Percentiles rank a stretch among this genome's conserved stretches.
phyloP scores from a whole-genome alignment of 2,113 vertebrate genomes.

The Ursus arctos region DNA sequence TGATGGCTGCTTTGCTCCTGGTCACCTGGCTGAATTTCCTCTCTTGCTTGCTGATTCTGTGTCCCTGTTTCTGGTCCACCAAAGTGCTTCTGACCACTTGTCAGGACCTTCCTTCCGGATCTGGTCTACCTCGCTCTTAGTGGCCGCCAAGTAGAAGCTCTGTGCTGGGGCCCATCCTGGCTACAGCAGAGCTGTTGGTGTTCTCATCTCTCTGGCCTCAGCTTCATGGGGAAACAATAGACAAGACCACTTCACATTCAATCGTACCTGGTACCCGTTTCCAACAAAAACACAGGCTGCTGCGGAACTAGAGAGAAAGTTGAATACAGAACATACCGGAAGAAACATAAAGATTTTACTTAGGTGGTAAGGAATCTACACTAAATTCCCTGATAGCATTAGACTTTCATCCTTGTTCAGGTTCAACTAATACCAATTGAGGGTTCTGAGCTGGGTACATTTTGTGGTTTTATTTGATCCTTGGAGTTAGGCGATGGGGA shows the following conservation, averaged over 20 bases:
- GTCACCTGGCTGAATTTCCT: neutral
- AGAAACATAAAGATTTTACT: neutral
- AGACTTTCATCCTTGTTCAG: neutral
- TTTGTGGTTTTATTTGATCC: conserved; percentile 7
- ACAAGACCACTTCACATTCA: neutral
- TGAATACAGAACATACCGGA: neutral
- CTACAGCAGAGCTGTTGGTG: neutral
- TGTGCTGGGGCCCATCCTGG: neutral
- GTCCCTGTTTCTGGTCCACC: neutral
- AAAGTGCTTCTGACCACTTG: neutral
- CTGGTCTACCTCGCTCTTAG: neutral
- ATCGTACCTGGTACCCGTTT: neutral
- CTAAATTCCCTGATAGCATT: neutral
- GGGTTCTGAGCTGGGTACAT: neutral
- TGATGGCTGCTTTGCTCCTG: neutral
- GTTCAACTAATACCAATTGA: neutral
- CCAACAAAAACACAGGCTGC: neutral
- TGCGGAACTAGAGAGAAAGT: neutral
- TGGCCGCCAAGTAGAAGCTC: neutral
- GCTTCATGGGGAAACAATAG: neutral
- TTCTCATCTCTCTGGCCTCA: neutral
- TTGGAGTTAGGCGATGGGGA: neutral
- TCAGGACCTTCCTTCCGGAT: neutral
- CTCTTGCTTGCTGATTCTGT: neutral
- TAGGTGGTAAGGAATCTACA: neutral